These are phyloP conservation scores for Cylas formicarius DNA, from an alignment of 1,140 invertebrate species.

Conservation along the genomic window DNA sequence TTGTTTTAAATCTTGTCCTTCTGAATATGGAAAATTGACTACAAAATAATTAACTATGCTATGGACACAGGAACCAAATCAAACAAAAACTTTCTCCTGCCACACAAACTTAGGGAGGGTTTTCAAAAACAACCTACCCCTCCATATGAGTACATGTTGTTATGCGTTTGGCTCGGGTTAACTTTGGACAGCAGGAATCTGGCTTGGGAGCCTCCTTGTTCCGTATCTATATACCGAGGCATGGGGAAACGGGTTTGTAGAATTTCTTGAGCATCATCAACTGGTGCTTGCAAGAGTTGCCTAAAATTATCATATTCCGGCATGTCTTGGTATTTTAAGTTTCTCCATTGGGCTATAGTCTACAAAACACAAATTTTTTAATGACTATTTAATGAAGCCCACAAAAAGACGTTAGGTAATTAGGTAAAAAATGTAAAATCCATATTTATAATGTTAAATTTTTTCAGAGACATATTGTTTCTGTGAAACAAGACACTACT, in stretches of 20 bases:
- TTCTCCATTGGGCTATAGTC: constrained; percentile 96
- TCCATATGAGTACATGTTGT: constrained; percentile 94
- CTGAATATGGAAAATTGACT: no score
- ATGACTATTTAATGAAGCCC: constrained; percentile 1
- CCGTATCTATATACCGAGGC: constrained; percentile 97
- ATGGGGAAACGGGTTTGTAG: constrained; percentile 93
- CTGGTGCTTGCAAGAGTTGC: constrained; percentile 90
- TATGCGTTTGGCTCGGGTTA: constrained; percentile 99
- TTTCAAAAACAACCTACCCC: constrained; percentile 65
- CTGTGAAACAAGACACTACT: no score
- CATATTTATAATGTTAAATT: constrained; percentile 1
- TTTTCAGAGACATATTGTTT: constrained; percentile 6
- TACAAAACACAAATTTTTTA: constrained; percentile 41
- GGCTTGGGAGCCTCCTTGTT: constrained; percentile 95
- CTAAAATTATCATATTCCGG: constrained; percentile 97
- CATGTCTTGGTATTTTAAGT: constrained; percentile 89
- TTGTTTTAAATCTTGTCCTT: no score
- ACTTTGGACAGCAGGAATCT: constrained; percentile 98
- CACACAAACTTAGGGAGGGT: neutral
- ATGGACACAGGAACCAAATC: neutral
- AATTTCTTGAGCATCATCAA: constrained; percentile 97
- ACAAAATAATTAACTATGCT: no score
- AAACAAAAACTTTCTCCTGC: neutral
- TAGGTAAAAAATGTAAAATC: constrained; percentile 1
- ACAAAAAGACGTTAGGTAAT: constrained; percentile 5